phyloP scores from a whole-genome alignment of 2,113 vertebrate species.

The Pleuronectes platessa region DNA sequence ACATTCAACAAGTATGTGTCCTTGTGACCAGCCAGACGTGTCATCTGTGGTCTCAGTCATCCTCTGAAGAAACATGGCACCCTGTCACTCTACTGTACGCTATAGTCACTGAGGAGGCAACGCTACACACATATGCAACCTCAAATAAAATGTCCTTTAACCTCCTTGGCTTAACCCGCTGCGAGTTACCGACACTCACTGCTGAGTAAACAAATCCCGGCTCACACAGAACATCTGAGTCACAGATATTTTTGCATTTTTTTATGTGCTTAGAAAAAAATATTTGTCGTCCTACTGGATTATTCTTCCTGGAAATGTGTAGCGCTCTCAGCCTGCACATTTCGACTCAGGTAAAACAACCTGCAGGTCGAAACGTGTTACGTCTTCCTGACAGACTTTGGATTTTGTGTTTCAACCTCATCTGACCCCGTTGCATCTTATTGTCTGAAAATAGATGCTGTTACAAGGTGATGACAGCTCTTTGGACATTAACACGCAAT shows the following conservation, averaged over 20 bases:
- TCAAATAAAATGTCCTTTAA: slow-evolving; percentile 23
- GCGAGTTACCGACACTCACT: slow-evolving; percentile 8
- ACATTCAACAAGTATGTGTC: slow-evolving; percentile 35
- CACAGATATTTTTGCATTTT: slow-evolving; percentile 22
- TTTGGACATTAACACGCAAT: slow-evolving; percentile 1
- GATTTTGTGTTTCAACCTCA: background rate
- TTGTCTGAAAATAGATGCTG: background rate
- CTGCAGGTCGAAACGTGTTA: background rate
- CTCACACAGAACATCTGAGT: slow-evolving; percentile 7
- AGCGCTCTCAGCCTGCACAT: background rate
- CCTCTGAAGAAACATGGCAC: slow-evolving; percentile 28
- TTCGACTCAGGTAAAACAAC: background rate
- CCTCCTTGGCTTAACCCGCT: slow-evolving; percentile 24
- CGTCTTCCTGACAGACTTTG: background rate
- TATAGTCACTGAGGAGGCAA: slow-evolving; percentile 35
- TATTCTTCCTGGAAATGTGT: background rate
- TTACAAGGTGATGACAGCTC: background rate
- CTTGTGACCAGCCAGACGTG: slow-evolving; percentile 55
- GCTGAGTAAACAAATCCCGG: slow-evolving; percentile 22
- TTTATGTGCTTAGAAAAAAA: slow-evolving; percentile 8
- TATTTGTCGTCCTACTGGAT: background rate
- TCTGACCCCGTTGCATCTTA: background rate
- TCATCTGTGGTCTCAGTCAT: slow-evolving; percentile 60
- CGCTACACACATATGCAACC: background rate
- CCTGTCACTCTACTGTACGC: slow-evolving; percentile 43